Conservation (phyloP, 2,113 vertebrate genomes). For the Thalassarche chlororhynchos region DNA sequence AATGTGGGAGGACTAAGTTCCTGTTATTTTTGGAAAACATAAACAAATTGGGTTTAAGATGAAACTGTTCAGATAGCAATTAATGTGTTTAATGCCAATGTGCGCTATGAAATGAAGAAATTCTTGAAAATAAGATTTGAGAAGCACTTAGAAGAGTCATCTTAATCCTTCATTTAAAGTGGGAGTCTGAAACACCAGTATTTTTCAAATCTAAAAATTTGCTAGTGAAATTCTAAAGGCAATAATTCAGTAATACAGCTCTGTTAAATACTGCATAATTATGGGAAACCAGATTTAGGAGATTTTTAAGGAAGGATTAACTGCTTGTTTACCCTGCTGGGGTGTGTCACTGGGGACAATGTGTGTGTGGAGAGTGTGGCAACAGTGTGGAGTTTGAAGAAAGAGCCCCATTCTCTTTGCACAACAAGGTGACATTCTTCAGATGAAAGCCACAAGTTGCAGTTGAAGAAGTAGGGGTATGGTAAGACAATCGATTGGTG, state of each 20-base stretch:
- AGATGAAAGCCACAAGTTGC: not conserved
- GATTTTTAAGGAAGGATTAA: not conserved
- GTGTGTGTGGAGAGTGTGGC: not conserved
- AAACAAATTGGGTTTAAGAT: not conserved
- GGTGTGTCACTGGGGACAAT: not conserved
- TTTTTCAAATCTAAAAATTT: not conserved
- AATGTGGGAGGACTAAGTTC: not conserved
- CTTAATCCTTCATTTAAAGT: not conserved
- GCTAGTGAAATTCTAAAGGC: not conserved
- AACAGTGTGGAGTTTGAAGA: not conserved
- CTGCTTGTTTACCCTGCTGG: not conserved
- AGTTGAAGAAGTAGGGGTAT: not conserved
- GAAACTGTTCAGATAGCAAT: not conserved
- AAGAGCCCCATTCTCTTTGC: not conserved
- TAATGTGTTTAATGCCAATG: not conserved
- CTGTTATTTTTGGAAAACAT: not conserved
- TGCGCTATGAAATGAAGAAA: not conserved
- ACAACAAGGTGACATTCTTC: not conserved
- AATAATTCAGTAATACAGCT: not conserved
- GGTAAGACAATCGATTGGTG: not conserved
- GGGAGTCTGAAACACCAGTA: not conserved
- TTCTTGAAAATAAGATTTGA: not conserved
- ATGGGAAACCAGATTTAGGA: not conserved
- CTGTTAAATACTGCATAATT: not conserved
- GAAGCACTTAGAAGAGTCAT: not conserved